A percentile compares a stretch with the other conserved stretches of the same genome.
Conservation (phyloP, 2,113 vertebrate genomes). For the Hyaena hyaena region DNA sequence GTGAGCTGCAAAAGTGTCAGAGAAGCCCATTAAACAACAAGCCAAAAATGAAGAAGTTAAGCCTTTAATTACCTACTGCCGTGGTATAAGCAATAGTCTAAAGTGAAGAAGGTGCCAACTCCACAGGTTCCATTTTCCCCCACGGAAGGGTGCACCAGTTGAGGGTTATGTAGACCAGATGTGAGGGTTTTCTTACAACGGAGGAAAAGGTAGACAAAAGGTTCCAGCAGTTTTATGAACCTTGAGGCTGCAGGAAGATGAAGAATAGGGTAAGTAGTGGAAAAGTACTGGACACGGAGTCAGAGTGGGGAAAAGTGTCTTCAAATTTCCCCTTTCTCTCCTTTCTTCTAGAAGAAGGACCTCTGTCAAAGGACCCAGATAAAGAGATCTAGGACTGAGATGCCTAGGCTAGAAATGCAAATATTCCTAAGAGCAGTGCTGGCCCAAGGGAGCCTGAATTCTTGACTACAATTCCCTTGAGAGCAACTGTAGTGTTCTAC, state of each 20-base stretch:
- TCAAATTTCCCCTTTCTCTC: neutral
- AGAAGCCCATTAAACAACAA: neutral
- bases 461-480: neutral
- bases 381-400: neutral
- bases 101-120: neutral
- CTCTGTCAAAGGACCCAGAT: neutral
- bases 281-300: neutral
- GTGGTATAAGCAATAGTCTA: neutral
- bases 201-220: neutral
- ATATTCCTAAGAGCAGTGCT: neutral
- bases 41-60: neutral
- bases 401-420: neutral
- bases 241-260: neutral
- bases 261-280: neutral
- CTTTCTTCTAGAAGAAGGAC: neutral
- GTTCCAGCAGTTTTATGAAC: neutral
- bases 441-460: rapidly evolving
- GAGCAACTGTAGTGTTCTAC: neutral
- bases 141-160: neutral
- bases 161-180: neutral
- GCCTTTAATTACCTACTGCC: neutral
- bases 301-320: neutral
- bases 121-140: neutral
- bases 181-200: rapidly evolving
- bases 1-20: neutral